Conservation (phyloP, 1,140 invertebrate genomes). For the Diachasmimorpha longicaudata region DNA sequence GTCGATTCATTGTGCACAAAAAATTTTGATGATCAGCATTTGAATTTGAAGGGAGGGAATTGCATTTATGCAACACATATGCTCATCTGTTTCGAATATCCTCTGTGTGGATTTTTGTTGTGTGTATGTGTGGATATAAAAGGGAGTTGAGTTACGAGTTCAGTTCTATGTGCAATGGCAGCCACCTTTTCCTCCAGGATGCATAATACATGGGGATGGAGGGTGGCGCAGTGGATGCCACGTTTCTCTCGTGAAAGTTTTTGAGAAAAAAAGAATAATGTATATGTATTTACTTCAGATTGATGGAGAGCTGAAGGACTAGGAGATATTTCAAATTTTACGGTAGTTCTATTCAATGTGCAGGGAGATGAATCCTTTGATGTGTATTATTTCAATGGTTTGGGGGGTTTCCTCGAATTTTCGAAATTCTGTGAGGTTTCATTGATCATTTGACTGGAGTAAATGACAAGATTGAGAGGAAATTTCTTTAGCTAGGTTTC, state of each 20-base stretch:
- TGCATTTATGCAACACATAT: not conserved
- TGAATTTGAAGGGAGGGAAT: not conserved
- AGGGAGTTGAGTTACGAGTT: not conserved
- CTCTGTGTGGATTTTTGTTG: not conserved
- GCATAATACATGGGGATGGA: conserved; percentile 11
- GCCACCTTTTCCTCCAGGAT: conserved; percentile 7
- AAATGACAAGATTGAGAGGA: no score
- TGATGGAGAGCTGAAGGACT: not conserved
- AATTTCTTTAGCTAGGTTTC: no score
- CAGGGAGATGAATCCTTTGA: not conserved
- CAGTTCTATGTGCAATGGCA: not conserved
- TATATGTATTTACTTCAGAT: not conserved
- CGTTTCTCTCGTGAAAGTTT: not conserved
- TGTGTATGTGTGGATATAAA: not conserved
- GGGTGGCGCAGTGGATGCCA: not conserved
- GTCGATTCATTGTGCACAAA: no score
- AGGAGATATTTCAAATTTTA: not conserved
- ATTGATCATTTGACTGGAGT: no score
- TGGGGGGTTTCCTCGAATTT: not conserved
- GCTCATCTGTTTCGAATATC: not conserved
- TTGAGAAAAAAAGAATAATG: not conserved
- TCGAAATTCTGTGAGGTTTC: no score
- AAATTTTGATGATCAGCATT: not conserved
- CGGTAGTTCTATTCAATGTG: not conserved
- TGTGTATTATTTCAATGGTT: not conserved